Conservation (phyloP, 2,888 invertebrate genomes). For the Teleiodes luculella region DNA sequence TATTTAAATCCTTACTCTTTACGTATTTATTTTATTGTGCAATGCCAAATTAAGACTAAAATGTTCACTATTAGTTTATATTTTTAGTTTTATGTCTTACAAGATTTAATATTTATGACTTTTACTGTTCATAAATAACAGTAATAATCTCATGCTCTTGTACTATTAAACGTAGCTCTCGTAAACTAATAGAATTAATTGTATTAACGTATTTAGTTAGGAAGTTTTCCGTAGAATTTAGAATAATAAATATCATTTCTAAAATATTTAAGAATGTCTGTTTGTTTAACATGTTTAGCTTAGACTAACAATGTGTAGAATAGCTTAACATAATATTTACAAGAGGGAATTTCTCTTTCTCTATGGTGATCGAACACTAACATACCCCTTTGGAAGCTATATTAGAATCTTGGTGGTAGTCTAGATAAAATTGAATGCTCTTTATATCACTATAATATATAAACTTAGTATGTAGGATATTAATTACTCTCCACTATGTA, state of each 20-base stretch:
- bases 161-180: conserved; percentile 29
- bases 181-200: conserved; percentile 59
- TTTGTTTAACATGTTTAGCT: conserved; percentile 78
- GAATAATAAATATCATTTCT: conserved; percentile 76
- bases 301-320: conserved; percentile 77
- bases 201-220: conserved; percentile 67
- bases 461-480: conserved; percentile 41
- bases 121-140: conserved; percentile 47
- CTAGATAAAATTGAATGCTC: conserved; percentile 55
- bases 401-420: conserved; percentile 58
- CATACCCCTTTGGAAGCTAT: conserved; percentile 58
- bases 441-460: conserved; percentile 40
- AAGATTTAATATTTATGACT: conserved; percentile 45
- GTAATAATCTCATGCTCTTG: conserved; percentile 46
- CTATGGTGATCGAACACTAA: conserved; percentile 56
- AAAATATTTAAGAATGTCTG: conserved; percentile 73
- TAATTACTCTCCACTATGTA: conserved; percentile 37
- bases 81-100: conserved; percentile 56
- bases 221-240: conserved; percentile 64
- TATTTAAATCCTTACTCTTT: conserved; percentile 49
- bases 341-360: conserved; percentile 39
- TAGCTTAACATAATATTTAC: conserved; percentile 61
- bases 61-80: conserved; percentile 58
- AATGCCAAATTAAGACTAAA: conserved; percentile 54
- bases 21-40: conserved; percentile 58